Evolutionary conservation across 2,113 vertebrate species (phyloP).

Genomic region (Gobiocypris rarus): DNA sequence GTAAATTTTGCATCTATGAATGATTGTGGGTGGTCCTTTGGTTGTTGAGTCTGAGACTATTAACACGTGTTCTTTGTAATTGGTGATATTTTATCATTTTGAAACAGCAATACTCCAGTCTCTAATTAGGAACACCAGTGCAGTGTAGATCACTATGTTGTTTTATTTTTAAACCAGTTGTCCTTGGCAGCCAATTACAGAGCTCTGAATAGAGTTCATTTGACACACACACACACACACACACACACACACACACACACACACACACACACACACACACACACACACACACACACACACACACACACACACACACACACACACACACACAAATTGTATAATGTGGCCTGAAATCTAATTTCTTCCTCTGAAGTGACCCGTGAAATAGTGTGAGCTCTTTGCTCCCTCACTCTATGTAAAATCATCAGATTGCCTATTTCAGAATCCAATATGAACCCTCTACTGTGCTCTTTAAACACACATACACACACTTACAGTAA

Average conservation of each 20-base stretch:
- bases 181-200: slow-evolving; percentile 36
- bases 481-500: slow-evolving; percentile 43
- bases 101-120: background rate
- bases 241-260: too few species aligned
- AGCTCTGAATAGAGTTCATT: slow-evolving; percentile 17
- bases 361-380: slow-evolving; percentile 74
- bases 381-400: slow-evolving; percentile 74
- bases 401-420: slow-evolving; percentile 69
- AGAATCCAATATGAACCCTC: slow-evolving; percentile 69
- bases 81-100: slow-evolving; percentile 9
- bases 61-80: background rate
- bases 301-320: slow-evolving; percentile 25
- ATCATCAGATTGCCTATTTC: slow-evolving; percentile 72
- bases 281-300: too few species aligned
- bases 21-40: background rate
- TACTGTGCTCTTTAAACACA: slow-evolving; percentile 59
- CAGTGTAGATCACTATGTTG: background rate
- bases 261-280: background rate
- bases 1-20: background rate
- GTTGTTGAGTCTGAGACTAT: background rate
- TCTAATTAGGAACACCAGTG: slow-evolving; percentile 19
- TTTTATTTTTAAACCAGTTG: slow-evolving; percentile 23
- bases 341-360: slow-evolving; percentile 72
- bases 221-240: background rate
- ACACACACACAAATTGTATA: slow-evolving; percentile 59